A percentile compares a stretch with the other conserved stretches of the same genome.
Evolutionary conservation across 2,888 invertebrate species (phyloP).

Genomic region (Ennomos erosarius): DNA sequence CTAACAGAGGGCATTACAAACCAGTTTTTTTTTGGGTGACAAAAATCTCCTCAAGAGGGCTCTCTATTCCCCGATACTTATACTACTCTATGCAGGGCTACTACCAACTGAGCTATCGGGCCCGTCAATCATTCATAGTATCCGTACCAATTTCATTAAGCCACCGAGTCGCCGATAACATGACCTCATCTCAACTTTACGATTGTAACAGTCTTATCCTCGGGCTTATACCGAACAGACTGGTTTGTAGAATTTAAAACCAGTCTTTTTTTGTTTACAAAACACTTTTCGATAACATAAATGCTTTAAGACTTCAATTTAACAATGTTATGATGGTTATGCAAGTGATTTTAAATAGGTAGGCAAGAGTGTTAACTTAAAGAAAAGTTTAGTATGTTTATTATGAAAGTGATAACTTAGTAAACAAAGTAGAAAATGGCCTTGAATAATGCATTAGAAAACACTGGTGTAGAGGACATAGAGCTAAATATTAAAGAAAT

Average conservation of each 20-base stretch:
- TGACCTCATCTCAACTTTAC: constrained; percentile 35
- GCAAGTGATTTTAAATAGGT: no score
- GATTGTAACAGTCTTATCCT: constrained; percentile 22
- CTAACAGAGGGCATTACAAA: no score
- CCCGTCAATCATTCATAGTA: no score
- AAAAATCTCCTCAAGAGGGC: no score
- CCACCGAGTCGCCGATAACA: constrained; percentile 26
- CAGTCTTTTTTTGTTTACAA: neutral
- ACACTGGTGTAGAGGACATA: constrained; percentile 29
- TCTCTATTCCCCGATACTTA: no score
- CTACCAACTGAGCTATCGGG: no score
- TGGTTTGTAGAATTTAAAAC: constrained; percentile 20
- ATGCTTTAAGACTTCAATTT: neutral
- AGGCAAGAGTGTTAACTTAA: no score
- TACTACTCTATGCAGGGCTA: no score
- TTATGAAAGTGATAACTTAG: neutral
- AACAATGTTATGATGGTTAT: no score
- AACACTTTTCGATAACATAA: neutral
- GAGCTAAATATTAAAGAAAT: constrained; percentile 26
- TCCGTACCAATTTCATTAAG: constrained; percentile 1
- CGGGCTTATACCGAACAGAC: constrained; percentile 28
- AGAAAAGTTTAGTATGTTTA: no score
- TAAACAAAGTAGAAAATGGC: constrained; percentile 22
- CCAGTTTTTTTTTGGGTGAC: no score
- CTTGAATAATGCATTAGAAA: constrained; percentile 33